Conservation (phyloP, 2,113 vertebrate genomes). For the Morone chrysops region DNA sequence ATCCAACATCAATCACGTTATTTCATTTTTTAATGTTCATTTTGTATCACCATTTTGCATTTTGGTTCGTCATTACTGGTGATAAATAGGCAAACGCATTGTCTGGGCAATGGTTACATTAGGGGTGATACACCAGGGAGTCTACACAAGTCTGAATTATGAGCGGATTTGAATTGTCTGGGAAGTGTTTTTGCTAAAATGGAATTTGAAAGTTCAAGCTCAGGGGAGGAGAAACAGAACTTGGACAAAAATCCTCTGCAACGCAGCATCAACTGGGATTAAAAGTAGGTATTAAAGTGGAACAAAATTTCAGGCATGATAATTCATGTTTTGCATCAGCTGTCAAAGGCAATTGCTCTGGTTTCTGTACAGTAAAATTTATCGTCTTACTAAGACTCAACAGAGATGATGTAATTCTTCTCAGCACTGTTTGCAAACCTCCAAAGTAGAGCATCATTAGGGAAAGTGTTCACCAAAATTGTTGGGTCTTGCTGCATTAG, state of each 20-base stretch:
- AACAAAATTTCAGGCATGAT: conserved; percentile 40
- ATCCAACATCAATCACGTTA: conserved; percentile 64
- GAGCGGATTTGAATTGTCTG: conserved; percentile 40
- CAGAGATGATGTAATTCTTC: conserved; percentile 21
- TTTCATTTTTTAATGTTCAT: conserved; percentile 65
- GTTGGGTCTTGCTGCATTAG: conserved; percentile 25
- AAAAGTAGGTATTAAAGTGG: conserved; percentile 34
- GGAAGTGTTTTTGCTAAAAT: conserved; percentile 44
- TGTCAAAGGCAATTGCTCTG: conserved; percentile 51
- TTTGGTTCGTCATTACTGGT: conserved; percentile 62
- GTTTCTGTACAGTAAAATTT: conserved; percentile 17
- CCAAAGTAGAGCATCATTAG: conserved; percentile 1
- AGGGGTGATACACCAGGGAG: conserved; percentile 43
- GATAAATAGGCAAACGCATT: conserved; percentile 66
- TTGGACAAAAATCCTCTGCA: conserved; percentile 32
- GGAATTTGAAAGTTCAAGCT: conserved; percentile 53
- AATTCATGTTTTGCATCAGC: conserved; percentile 56
- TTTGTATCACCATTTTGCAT: conserved; percentile 66
- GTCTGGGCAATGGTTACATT: conserved; percentile 63
- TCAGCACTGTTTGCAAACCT: background rate
- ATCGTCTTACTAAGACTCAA: conserved; percentile 11
- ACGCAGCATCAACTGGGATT: conserved; percentile 41
- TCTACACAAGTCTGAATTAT: conserved; percentile 33
- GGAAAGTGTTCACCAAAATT: background rate
- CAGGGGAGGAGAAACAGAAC: conserved; percentile 42